phyloP scores from a whole-genome alignment of 2,113 vertebrate species.

The Neodon shergylaensis region DNA sequence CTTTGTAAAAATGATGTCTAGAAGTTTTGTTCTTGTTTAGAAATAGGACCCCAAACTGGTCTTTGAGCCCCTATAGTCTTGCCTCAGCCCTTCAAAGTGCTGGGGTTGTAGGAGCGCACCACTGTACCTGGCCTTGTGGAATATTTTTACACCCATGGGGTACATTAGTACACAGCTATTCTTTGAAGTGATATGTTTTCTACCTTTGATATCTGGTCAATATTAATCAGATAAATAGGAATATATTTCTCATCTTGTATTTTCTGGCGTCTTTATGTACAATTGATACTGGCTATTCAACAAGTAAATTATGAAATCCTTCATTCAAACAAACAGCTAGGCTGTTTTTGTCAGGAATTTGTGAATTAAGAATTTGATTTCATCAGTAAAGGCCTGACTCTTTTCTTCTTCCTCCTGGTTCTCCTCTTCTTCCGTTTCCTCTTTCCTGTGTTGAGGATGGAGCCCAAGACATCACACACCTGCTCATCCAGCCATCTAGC shows the following conservation, averaged over 20 bases:
- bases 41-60: background rate
- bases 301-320: background rate
- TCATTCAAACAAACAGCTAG: background rate
- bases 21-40: background rate
- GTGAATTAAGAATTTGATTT: background rate
- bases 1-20: constrained; percentile 20
- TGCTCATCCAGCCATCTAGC: background rate
- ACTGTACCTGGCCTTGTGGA: background rate
- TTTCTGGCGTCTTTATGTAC: background rate
- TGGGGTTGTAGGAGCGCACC: background rate
- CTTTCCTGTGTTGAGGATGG: background rate
- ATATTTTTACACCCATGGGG: background rate
- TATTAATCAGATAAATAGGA: background rate
- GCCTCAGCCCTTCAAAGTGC: background rate
- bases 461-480: background rate
- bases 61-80: background rate
- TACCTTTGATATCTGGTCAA: background rate
- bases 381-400: background rate
- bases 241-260: background rate
- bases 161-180: background rate
- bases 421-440: too few relatives aligned
- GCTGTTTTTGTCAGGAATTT: background rate
- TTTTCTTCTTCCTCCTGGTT: background rate
- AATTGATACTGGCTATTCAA: background rate
- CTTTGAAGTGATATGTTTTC: background rate